phyloP scores from a whole-genome alignment of 2,113 vertebrate genomes.

The Heterotis niloticus region DNA sequence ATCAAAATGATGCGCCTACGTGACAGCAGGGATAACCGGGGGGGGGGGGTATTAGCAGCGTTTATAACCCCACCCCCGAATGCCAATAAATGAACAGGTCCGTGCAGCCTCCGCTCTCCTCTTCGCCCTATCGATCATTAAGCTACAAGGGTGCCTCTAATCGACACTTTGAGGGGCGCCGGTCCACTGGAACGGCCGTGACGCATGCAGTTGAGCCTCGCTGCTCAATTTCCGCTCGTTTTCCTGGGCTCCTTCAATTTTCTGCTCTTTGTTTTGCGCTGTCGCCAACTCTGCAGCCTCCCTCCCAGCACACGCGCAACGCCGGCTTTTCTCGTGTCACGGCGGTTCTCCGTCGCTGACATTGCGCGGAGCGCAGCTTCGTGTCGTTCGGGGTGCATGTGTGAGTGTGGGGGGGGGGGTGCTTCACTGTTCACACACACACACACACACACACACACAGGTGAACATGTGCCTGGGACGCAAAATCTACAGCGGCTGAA shows the following conservation, averaged over 20 bases:
- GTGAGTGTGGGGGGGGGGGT: too few relatives aligned
- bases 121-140: conserved; percentile 38
- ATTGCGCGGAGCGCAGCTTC: conserved; percentile 23
- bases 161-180: conserved; percentile 43
- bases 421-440: conserved; percentile 27
- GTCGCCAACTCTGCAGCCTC: conserved; percentile 40
- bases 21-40: conserved; percentile 35
- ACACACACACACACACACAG: too few relatives aligned
- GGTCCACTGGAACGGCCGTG: conserved; percentile 38
- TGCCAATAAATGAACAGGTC: conserved; percentile 15
- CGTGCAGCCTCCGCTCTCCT: conserved; percentile 18
- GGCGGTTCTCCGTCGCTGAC: conserved; percentile 22
- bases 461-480: not conserved
- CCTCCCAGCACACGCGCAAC: conserved; percentile 3
- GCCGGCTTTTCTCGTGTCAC: conserved; percentile 18
- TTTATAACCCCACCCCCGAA: conserved; percentile 39
- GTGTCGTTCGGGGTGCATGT: conserved; percentile 12
- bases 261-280: conserved; percentile 48
- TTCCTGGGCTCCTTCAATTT: conserved; percentile 61
- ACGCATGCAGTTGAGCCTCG: conserved; percentile 46
- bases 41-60: conserved; percentile 15
- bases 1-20: conserved; percentile 41
- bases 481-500: too few relatives aligned
- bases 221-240: conserved; percentile 56
- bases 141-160: conserved; percentile 42